phyloP scores from a whole-genome alignment of 2,888 invertebrate genomes.

The Theretra japonica region DNA sequence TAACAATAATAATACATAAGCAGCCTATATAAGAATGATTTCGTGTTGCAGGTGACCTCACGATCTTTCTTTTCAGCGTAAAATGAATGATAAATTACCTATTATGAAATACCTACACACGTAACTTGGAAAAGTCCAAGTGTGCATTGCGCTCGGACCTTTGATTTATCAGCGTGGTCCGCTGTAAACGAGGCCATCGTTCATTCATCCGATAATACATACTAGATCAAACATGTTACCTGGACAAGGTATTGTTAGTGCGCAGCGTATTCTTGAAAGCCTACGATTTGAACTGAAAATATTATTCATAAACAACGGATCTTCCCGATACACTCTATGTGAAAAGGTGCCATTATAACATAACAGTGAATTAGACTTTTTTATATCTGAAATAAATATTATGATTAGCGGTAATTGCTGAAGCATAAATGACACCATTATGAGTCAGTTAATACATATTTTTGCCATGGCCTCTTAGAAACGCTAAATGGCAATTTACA shows the following conservation, averaged over 20 bases:
- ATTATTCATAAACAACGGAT: constrained; percentile 57
- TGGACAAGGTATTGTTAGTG: constrained; percentile 56
- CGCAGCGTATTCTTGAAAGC: constrained; percentile 59
- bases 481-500: not conserved
- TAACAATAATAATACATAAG: too few species aligned
- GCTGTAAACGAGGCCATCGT: too few species aligned
- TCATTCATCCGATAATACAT: too few species aligned
- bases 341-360: constrained; percentile 74
- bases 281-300: constrained; percentile 45
- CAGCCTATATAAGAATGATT: too few species aligned
- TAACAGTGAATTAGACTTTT: constrained; percentile 48
- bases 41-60: too few species aligned
- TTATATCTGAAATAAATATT: constrained; percentile 5
- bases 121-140: too few species aligned
- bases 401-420: not conserved
- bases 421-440: constrained; percentile 20
- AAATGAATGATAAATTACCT: too few species aligned
- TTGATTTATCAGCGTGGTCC: too few species aligned
- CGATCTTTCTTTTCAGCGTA: too few species aligned
- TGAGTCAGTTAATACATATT: not conserved
- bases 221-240: constrained; percentile 39
- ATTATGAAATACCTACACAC: too few species aligned
- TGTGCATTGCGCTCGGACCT: too few species aligned
- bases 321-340: constrained; percentile 58
- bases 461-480: constrained; percentile 2